Conservation (phyloP, 2,888 invertebrate genomes). For the Aphrophora alni region DNA sequence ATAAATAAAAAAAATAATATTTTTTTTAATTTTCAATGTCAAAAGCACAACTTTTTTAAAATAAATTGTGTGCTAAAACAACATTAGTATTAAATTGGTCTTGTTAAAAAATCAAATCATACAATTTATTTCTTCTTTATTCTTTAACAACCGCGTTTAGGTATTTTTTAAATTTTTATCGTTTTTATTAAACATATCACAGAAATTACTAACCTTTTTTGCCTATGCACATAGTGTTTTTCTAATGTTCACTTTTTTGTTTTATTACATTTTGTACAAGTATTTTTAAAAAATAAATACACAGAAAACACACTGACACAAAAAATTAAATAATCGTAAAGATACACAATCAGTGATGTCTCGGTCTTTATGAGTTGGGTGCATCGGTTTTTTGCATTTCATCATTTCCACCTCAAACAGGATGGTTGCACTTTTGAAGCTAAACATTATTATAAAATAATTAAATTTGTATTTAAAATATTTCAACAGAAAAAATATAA, state of each 20-base stretch:
- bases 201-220: conserved; percentile 34
- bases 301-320: background rate
- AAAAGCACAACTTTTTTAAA: too few species aligned
- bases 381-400: too few species aligned
- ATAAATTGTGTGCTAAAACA: too few species aligned
- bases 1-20: too few species aligned
- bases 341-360: background rate
- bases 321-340: background rate
- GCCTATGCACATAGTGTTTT: conserved; percentile 14
- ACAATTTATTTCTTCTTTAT: conserved; percentile 29
- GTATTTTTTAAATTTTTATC: conserved; percentile 10
- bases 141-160: conserved; percentile 12
- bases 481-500: too few species aligned
- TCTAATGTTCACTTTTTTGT: background rate
- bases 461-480: too few species aligned
- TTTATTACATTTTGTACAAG: conserved; percentile 4
- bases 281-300: background rate
- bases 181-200: conserved; percentile 38
- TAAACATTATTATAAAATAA: background rate
- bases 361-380: background rate
- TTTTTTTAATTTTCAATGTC: too few species aligned
- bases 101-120: conserved; percentile 28
- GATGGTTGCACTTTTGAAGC: background rate
- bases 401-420: too few species aligned
- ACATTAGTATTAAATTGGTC: conserved; percentile 22